These are phyloP conservation scores for Danio albolineatus DNA, from an alignment of 2,797 vertebrate species.

Conservation along the genomic window DNA sequence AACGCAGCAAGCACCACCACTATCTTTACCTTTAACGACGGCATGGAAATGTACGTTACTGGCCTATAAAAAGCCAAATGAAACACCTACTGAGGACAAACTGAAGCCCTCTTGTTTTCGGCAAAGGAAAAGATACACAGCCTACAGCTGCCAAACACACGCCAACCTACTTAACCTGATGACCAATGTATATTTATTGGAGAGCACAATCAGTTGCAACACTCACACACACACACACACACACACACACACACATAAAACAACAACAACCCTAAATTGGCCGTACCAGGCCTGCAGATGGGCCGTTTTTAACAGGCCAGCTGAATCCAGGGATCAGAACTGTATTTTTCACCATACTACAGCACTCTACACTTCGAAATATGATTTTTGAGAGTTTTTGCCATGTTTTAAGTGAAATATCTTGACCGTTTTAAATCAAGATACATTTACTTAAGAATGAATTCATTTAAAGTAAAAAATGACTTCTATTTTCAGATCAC, in stretches of 20 bases:
- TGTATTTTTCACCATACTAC: not conserved
- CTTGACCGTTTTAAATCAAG: not conserved
- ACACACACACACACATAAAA: not conserved
- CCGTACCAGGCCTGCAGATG: not conserved
- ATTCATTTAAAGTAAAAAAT: no score
- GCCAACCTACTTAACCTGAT: slow-evolving; percentile 14
- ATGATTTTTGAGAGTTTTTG: not conserved
- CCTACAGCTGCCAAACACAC: slow-evolving; percentile 27
- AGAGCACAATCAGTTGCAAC: slow-evolving; percentile 7
- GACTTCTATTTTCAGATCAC: no score
- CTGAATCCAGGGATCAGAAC: slow-evolving; percentile 14
- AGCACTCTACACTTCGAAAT: not conserved
- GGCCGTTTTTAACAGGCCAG: slow-evolving; percentile 8
- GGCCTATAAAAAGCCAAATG: slow-evolving; percentile 74
- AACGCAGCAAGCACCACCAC: slow-evolving; percentile 81
- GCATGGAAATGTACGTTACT: slow-evolving; percentile 86
- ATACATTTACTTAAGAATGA: not conserved
- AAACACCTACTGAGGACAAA: slow-evolving; percentile 6
- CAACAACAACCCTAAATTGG: not conserved
- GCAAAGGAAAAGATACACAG: slow-evolving; percentile 17
- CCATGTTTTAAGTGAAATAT: not conserved
- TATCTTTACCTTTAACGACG: slow-evolving; percentile 85
- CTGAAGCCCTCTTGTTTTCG: not conserved
- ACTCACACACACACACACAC: not conserved
- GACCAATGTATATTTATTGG: slow-evolving; percentile 30